Conservation (phyloP, 2,113 vertebrate species). For the Oryzias curvinotus region DNA sequence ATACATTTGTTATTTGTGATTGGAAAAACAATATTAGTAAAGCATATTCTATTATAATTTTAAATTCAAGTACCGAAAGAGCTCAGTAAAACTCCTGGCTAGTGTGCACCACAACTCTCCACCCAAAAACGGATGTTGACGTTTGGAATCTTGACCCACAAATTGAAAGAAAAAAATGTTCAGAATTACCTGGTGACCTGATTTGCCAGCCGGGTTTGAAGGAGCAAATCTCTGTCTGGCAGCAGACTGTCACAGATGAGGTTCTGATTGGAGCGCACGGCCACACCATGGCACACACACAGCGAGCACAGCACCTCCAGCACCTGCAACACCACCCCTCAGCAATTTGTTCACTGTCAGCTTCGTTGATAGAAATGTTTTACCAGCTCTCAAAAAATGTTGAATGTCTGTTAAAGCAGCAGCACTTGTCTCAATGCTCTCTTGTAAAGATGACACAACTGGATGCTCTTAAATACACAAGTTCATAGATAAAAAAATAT, state of each 20-base stretch:
- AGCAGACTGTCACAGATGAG: slow-evolving; percentile 93
- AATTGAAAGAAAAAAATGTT: slow-evolving; percentile 7
- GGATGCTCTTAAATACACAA: neutral
- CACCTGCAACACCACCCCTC: slow-evolving; percentile 78
- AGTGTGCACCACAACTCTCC: too few species aligned
- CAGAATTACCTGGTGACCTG: slow-evolving; percentile 86
- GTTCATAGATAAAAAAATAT: neutral
- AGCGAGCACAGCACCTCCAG: slow-evolving; percentile 92
- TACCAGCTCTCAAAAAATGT: neutral
- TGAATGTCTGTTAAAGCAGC: neutral
- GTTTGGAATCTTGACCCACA: too few species aligned
- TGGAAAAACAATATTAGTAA: too few species aligned
- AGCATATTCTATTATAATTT: too few species aligned
- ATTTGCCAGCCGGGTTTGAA: slow-evolving; percentile 91
- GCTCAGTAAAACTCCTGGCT: too few species aligned
- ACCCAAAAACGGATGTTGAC: too few species aligned
- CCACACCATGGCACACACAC: slow-evolving; percentile 91
- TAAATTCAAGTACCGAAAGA: too few species aligned
- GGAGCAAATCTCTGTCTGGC: slow-evolving; percentile 87
- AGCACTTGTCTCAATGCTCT: neutral
- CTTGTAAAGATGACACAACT: neutral
- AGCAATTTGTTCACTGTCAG: slow-evolving; percentile 27
- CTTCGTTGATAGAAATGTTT: slow-evolving; percentile 22
- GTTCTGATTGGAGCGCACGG: slow-evolving; percentile 93
- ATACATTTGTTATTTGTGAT: too few species aligned